Percentiles rank a stretch among this genome's conserved stretches.
Conservation (phyloP, 1,140 invertebrate species). For the Dinothrombium tinctorium region DNA sequence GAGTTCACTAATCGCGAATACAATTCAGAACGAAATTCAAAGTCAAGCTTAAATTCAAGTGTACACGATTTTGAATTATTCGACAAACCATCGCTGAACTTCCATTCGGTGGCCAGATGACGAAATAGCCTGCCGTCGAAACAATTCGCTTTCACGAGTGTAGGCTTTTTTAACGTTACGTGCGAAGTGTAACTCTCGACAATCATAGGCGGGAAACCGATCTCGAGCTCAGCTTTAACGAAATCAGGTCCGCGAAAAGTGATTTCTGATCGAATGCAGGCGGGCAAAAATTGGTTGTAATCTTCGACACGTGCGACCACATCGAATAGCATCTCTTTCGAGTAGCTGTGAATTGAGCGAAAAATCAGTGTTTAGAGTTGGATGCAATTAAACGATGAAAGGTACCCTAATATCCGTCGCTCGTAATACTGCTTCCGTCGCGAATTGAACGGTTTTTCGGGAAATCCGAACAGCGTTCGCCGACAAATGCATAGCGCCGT, state of each 20-base stretch:
- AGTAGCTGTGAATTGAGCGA: too few species aligned
- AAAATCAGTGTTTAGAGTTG: too few species aligned
- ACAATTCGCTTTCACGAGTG: slow-evolving; percentile 51
- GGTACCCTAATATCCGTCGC: too few species aligned
- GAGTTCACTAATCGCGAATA: slow-evolving; percentile 69
- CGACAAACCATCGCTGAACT: slow-evolving; percentile 63
- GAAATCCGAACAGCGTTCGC: too few species aligned
- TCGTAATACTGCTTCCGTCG: too few species aligned
- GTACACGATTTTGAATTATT: slow-evolving; percentile 55
- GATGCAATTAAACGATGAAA: too few species aligned
- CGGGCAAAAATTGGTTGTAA: slow-evolving; percentile 80
- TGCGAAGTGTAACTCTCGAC: slow-evolving; percentile 65
- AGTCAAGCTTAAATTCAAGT: slow-evolving; percentile 64
- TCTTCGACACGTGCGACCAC: slow-evolving; percentile 74
- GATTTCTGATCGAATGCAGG: slow-evolving; percentile 66
- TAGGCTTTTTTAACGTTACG: slow-evolving; percentile 48
- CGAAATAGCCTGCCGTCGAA: slow-evolving; percentile 72
- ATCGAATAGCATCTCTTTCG: slow-evolving; percentile 65
- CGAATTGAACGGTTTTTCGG: too few species aligned
- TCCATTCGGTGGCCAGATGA: slow-evolving; percentile 71
- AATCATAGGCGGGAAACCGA: slow-evolving; percentile 65
- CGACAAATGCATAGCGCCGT: too few species aligned
- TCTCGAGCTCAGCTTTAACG: slow-evolving; percentile 47
- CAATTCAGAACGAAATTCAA: slow-evolving; percentile 62
- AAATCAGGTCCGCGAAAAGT: slow-evolving; percentile 26